These are phyloP conservation scores for Melanaphis sacchari DNA, from an alignment of 1,140 invertebrate species.

Conservation along the genomic window DNA sequence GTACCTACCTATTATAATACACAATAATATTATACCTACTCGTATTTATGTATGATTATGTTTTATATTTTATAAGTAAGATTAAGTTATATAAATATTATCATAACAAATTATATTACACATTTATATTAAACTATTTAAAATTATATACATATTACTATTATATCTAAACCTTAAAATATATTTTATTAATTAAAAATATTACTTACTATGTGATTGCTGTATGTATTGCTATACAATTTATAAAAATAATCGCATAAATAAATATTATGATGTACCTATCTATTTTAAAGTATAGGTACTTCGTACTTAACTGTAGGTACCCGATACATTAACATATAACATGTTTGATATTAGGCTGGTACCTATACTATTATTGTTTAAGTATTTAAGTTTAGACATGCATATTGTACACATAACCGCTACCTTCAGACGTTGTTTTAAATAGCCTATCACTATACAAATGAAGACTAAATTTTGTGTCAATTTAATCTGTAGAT, in stretches of 20 bases:
- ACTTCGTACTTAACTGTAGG: too few relatives aligned
- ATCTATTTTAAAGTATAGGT: background rate
- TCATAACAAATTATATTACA: background rate
- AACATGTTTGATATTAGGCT: background rate
- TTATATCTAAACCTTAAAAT: background rate
- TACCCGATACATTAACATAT: background rate
- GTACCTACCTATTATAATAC: background rate
- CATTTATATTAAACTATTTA: background rate
- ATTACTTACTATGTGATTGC: background rate
- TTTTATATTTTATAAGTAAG: background rate
- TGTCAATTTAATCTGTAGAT: conserved; percentile 41
- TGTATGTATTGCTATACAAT: background rate
- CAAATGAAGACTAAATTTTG: conserved; percentile 30
- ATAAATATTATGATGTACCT: background rate
- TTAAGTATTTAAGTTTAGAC: background rate
- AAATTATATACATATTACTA: background rate
- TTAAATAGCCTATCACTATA: background rate
- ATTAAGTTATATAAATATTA: conserved; percentile 3
- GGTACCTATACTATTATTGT: background rate
- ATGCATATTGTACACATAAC: background rate
- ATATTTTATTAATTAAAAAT: conserved; percentile 5
- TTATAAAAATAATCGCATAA: background rate
- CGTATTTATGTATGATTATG: background rate
- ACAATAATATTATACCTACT: background rate
- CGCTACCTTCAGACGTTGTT: background rate